These are phyloP conservation scores for Actinemys pallida DNA, from an alignment of 2,113 vertebrate species.

Conservation along the genomic window DNA sequence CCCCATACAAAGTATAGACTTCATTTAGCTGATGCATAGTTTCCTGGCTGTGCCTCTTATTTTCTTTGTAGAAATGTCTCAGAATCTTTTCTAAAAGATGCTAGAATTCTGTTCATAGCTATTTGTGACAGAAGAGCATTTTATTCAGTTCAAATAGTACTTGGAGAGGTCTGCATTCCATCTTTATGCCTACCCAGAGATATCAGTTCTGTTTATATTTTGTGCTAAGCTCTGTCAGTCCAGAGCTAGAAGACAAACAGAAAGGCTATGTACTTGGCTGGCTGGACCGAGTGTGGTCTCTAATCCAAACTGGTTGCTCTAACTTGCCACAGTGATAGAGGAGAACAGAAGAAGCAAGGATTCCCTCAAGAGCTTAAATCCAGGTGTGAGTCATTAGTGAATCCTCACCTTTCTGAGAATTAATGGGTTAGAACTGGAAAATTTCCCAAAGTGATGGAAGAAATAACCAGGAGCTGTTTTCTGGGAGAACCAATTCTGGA, in stretches of 20 bases:
- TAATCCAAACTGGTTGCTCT: not conserved
- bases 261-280: not conserved
- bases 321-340: not conserved
- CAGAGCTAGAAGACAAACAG: not conserved
- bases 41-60: not conserved
- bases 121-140: not conserved
- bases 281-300: rapidly evolving
- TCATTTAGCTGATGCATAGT: not conserved
- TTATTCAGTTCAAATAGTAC: not conserved
- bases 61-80: not conserved
- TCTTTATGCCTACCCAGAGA: not conserved
- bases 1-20: not conserved
- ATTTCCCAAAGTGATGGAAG: not conserved
- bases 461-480: not conserved
- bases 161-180: not conserved
- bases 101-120: not conserved
- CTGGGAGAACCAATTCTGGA: not conserved
- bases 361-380: not conserved
- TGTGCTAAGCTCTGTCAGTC: not conserved
- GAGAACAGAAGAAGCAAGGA: not conserved
- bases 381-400: not conserved
- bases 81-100: not conserved
- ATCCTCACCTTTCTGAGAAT: not conserved
- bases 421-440: not conserved
- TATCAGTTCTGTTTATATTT: not conserved